Base-by-base conservation (phyloP, 2,113 vertebrate species). In the Atlantisia rogersi region DNA sequence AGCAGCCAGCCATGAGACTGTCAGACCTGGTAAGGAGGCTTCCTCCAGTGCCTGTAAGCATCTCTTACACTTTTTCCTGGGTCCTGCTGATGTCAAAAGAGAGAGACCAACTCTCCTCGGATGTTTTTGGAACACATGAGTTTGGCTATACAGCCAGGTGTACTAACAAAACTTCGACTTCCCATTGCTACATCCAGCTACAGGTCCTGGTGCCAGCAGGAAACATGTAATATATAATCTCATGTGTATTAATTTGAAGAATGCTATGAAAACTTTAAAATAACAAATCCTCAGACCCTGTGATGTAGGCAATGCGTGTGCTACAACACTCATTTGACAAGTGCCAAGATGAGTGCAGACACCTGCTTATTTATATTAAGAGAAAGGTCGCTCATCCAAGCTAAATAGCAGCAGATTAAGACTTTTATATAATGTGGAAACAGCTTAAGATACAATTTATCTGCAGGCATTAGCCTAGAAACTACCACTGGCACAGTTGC, bases 251-350 rank as follows among this genome's bases (percentile, higher is more conserved):
- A 26, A 80, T 74, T 69, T 65, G 82, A 73, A 48, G 7, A 88
- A 60, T 13, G 20, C n/a, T 62, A 76, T 0, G 3, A 79, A 58
- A 92, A 53, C 9, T 24, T 73, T 17, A 44, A 82, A 85, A 60
- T 28, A 83, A 79, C 18, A 59, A 58, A 79, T 64, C 13, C 21
- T 29, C 42, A 60, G 62, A 48, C 5, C 24, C 39, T 1, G 0
- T 28, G 68, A 75, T 11, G 39, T 2, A 52, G 32, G 48, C 50
- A 91, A 13, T 4, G 5, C 0, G 0, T 25, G 21, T 31, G 37
- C 31, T 62, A 53, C 25, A 67, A 29, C 5, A 16, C 28, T 80
- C 59, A 80, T 31, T n/a, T 70, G 55, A 40, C 3, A 4, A 20
- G 42, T 31, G 35, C 31, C 20, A 65, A 91, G 75, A 64, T 46